Evolutionary conservation across 2,113 vertebrate genomes (phyloP), one percentile per base, ranked within the genome.

Genomic region (Laterallus jamaicensis): DNA sequence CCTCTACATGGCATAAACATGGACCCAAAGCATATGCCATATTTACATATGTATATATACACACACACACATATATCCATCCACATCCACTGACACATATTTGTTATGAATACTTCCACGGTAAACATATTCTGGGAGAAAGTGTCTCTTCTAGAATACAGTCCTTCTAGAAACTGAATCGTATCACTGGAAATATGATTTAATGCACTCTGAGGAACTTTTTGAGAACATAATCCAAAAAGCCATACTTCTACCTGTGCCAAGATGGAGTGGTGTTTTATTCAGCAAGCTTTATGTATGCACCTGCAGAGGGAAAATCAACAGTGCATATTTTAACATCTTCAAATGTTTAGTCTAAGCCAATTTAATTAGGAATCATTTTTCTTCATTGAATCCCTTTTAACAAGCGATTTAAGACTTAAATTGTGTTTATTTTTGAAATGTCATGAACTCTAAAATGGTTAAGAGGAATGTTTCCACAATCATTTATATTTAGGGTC

Each of bases 301-400:
- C 67, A 94, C 44, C 82, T 90, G 85, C 44, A 90, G 47, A 94
- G 24, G 52, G 62, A 77, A 54, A 90, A 91, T 37, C 44, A 93
- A 12, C 75, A 88, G 21, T 2, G 8, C 20, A 44, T 82, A 77
- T 88, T 88, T 92, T 88, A 93, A 86, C 47, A 80, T 67, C 71
- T 90, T 22, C 82, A 83, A 92, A 92, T 70, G 21, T 86, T 94
- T 90, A 77, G 55, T 44, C n/a, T 69, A 88, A 88, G 37, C 16
- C 9, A 0, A 68, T 74, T 86, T 80, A 94, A 88, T 86, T 81
- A 77, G 37, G 31, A 93, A 80, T 44, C 0, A 39, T 70, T 94
- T 94, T 96, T 95, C 82, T 75, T 86, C 76, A 59, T 3, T 70
- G 37, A 80, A 70, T 47, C 14, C 4, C 63, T 90, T 88, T 63